Conservation (phyloP, 2,888 invertebrate species). For the Orchesellides sinensis region DNA sequence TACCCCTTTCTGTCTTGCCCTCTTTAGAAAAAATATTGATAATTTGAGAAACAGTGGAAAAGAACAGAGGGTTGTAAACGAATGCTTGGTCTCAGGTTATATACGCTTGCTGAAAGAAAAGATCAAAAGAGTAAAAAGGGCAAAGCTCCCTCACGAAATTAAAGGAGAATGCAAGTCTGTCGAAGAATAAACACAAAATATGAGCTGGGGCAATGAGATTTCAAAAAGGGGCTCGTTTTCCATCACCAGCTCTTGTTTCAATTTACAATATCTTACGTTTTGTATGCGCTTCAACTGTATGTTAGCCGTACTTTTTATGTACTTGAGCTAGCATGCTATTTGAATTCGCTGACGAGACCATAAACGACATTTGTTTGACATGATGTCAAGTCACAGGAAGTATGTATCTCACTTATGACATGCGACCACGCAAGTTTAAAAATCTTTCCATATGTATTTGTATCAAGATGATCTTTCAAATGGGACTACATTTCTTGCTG, state of each 20-base stretch:
- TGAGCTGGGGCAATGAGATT: neutral
- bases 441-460: too few relatives aligned
- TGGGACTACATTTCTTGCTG: neutral
- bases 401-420: neutral
- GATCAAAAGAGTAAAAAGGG: constrained; percentile 10
- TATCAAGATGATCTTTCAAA: too few relatives aligned
- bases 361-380: constrained; percentile 54
- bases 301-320: too few relatives aligned
- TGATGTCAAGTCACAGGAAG: constrained; percentile 37
- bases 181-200: neutral
- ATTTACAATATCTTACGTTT: too few relatives aligned
- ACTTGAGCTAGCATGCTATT: too few relatives aligned
- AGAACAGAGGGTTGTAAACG: constrained; percentile 29
- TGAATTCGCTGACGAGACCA: constrained; percentile 28
- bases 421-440: neutral
- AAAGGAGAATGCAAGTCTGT: neutral
- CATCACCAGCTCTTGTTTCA: too few relatives aligned
- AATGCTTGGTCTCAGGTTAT: constrained; percentile 32
- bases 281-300: too few relatives aligned
- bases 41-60: constrained; percentile 6
- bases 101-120: constrained; percentile 1
- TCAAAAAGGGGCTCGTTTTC: too few relatives aligned
- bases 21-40: constrained; percentile 12
- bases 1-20: neutral
- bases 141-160: neutral